Conservation (phyloP, 2,797 vertebrate genomes). For the Gambelia wislizenii region DNA sequence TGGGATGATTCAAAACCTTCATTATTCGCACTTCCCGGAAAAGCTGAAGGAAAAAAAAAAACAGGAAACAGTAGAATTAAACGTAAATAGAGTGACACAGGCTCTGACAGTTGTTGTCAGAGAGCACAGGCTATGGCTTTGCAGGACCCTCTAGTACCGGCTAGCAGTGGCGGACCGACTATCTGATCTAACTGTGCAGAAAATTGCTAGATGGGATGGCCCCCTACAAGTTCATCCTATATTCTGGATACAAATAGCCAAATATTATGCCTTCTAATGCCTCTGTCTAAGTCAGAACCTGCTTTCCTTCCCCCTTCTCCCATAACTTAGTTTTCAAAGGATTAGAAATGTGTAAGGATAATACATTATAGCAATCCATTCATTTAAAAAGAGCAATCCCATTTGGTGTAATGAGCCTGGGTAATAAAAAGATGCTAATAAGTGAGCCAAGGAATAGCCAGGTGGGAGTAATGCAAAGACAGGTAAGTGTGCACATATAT, state of each 20-base stretch:
- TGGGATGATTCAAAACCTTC: conserved; percentile 96
- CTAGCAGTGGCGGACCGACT: no score
- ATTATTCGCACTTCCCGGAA: conserved; percentile 97
- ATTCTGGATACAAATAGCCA: neutral
- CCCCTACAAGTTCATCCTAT: no score
- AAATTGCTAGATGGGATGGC: neutral
- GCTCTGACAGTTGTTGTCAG: no score
- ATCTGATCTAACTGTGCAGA: neutral
- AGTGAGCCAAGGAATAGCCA: neutral
- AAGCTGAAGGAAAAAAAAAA: conserved; percentile 80
- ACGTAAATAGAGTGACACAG: neutral
- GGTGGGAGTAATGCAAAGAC: no score
- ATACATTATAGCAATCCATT: conserved; percentile 1
- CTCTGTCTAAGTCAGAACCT: neutral
- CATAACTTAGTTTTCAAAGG: neutral
- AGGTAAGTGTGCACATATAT: neutral
- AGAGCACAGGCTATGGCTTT: conserved; percentile 1
- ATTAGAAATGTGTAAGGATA: conserved; percentile 19
- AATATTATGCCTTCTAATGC: no score
- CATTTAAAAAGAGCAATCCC: conserved; percentile 7
- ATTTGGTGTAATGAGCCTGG: conserved; percentile 7
- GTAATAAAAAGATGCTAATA: neutral
- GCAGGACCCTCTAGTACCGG: no score
- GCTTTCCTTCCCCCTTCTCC: neutral
- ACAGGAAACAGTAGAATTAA: neutral